phyloP scores from a whole-genome alignment of 2,797 vertebrate species.

The Euthynnus affinis region DNA sequence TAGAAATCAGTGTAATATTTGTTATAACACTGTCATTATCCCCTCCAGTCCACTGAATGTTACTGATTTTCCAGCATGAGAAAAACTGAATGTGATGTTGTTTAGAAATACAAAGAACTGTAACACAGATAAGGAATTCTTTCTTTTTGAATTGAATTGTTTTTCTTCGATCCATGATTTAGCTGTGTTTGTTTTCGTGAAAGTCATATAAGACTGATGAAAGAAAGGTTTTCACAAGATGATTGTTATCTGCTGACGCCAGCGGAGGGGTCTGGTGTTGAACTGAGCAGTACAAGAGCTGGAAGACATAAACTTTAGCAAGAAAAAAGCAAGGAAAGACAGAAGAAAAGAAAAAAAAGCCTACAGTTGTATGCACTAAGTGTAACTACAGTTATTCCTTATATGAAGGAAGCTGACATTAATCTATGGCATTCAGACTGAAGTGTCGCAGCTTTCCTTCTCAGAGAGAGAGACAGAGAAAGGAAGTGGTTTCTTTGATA shows the following conservation, averaged over 20 bases:
- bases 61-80: constrained; percentile 3
- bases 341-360: neutral
- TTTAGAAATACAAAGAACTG: constrained; percentile 38
- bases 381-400: constrained; percentile 9
- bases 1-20: neutral
- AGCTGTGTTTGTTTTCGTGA: constrained; percentile 35
- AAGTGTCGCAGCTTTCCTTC: constrained; percentile 19
- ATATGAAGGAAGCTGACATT: constrained; percentile 31
- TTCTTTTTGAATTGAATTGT: constrained; percentile 50
- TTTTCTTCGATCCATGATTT: constrained; percentile 30
- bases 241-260: constrained; percentile 52
- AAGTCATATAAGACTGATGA: constrained; percentile 28
- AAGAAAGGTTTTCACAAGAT: constrained; percentile 38
- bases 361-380: neutral
- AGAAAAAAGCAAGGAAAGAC: neutral
- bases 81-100: constrained; percentile 30
- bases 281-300: constrained; percentile 35
- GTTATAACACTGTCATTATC: neutral
- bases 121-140: constrained; percentile 34
- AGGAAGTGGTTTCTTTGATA: constrained; percentile 65
- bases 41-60: neutral
- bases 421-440: constrained; percentile 25
- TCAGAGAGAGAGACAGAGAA: constrained; percentile 48
- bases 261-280: constrained; percentile 24
- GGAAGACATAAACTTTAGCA: constrained; percentile 29